Percentiles rank a stretch among this genome's conserved stretches.
Evolutionary conservation across 2,113 vertebrate species (phyloP).

Genomic region (Dascyllus trimaculatus): DNA sequence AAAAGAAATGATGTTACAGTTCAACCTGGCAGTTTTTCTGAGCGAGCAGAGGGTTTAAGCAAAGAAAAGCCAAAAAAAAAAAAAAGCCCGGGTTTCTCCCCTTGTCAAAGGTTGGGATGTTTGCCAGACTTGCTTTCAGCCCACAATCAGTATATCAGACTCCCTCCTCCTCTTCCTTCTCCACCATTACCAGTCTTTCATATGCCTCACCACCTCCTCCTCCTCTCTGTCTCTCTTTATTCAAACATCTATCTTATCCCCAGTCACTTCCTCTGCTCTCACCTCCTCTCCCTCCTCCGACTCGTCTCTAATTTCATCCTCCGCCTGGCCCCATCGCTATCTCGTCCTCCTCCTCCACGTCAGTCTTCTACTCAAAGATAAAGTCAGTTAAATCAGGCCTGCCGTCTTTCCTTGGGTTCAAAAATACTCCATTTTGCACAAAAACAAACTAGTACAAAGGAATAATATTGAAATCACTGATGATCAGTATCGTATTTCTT

Average conservation of each 20-base stretch:
- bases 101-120: slow-evolving; percentile 62
- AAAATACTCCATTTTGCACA: neutral
- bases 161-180: slow-evolving; percentile 18
- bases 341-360: slow-evolving; percentile 14
- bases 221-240: slow-evolving; percentile 27
- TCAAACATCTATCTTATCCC: slow-evolving; percentile 62
- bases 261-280: slow-evolving; percentile 58
- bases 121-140: slow-evolving; percentile 57
- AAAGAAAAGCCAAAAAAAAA: too few relatives aligned
- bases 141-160: slow-evolving; percentile 64
- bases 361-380: slow-evolving; percentile 18
- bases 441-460: neutral
- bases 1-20: neutral
- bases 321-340: slow-evolving; percentile 11
- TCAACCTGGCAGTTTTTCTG: neutral
- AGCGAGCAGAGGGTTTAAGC: neutral
- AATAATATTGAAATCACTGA: neutral
- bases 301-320: slow-evolving; percentile 49
- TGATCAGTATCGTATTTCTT: neutral
- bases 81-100: slow-evolving; percentile 32
- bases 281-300: slow-evolving; percentile 48
- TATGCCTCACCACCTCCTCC: slow-evolving; percentile 36
- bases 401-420: neutral
- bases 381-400: neutral
- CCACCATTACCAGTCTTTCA: slow-evolving; percentile 26